A percentile compares a stretch with the other conserved stretches of the same genome.
Evolutionary conservation across 2,888 invertebrate species (phyloP).

Genomic region (Aromia moschata): DNA sequence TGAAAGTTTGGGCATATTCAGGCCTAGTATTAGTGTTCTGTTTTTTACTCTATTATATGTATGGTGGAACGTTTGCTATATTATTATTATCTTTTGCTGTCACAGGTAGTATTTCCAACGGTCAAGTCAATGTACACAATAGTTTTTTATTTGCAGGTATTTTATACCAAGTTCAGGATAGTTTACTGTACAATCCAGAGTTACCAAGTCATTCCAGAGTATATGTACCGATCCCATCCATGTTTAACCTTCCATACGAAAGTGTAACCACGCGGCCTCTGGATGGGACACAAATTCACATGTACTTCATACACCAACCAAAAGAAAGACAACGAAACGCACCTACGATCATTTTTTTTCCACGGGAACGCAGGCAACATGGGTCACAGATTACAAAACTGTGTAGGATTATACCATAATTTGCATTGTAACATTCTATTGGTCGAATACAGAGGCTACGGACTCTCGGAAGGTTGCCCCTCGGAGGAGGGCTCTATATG

Average conservation of each 20-base stretch:
- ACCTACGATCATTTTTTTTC: slow-evolving; percentile 88
- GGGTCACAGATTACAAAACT: slow-evolving; percentile 83
- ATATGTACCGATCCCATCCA: slow-evolving; percentile 87
- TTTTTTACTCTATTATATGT: slow-evolving; percentile 83
- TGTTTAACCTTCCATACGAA: slow-evolving; percentile 87
- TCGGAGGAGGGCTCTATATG: slow-evolving; percentile 84
- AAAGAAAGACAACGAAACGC: slow-evolving; percentile 72
- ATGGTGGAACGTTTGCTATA: slow-evolving; percentile 80
- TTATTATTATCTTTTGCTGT: slow-evolving; percentile 74
- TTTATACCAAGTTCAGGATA: slow-evolving; percentile 86
- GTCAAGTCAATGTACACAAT: neutral
- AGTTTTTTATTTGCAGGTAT: slow-evolving; percentile 69
- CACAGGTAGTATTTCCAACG: slow-evolving; percentile 68
- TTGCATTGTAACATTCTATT: slow-evolving; percentile 87
- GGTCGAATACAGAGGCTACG: slow-evolving; percentile 96
- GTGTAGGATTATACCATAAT: slow-evolving; percentile 84
- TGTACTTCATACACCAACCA: slow-evolving; percentile 82
- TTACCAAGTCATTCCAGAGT: slow-evolving; percentile 88
- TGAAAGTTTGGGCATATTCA: slow-evolving; percentile 82
- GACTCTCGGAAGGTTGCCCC: slow-evolving; percentile 87
- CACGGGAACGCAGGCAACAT: slow-evolving; percentile 98
- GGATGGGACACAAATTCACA: slow-evolving; percentile 82
- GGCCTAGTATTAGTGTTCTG: slow-evolving; percentile 78
- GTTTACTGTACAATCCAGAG: slow-evolving; percentile 88
- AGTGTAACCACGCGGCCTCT: slow-evolving; percentile 78